These are phyloP conservation scores for Drosophila sordidula DNA, from an alignment of 2,888 invertebrate genomes.

Conservation along the genomic window DNA sequence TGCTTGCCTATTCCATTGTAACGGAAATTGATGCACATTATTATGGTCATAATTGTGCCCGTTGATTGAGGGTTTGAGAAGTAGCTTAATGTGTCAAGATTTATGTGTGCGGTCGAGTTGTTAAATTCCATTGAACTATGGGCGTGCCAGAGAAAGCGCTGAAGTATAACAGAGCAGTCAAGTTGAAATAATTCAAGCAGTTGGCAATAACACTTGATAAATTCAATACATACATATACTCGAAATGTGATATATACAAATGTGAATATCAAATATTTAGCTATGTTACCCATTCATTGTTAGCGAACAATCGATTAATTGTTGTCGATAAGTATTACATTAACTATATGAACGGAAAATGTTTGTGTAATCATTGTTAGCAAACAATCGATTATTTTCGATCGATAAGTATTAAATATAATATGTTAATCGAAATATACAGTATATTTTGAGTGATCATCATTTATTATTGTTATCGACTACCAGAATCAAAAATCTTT, in stretches of 20 bases:
- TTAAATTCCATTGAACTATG: background rate
- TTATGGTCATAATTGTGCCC: slow-evolving; percentile 31
- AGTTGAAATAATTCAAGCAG: background rate
- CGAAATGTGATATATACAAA: too few relatives aligned
- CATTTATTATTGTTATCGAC: too few relatives aligned
- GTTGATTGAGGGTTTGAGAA: slow-evolving; percentile 14
- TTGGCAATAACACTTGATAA: background rate
- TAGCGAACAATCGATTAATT: background rate
- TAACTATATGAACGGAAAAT: too few relatives aligned
- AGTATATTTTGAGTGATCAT: too few relatives aligned
- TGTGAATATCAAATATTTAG: too few relatives aligned
- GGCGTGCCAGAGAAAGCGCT: slow-evolving; percentile 2
- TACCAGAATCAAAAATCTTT: too few relatives aligned
- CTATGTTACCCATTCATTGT: background rate
- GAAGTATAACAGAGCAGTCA: background rate
- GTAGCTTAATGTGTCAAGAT: slow-evolving; percentile 18
- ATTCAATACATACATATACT: too few relatives aligned
- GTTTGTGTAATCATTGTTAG: too few relatives aligned
- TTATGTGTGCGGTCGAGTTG: slow-evolving; percentile 12
- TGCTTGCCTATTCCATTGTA: slow-evolving; percentile 42
- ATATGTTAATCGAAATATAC: too few relatives aligned
- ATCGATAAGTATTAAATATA: too few relatives aligned
- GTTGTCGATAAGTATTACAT: too few relatives aligned
- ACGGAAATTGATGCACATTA: slow-evolving; percentile 47
- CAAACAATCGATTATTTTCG: too few relatives aligned